A percentile compares a stretch with the other conserved stretches of the same genome.
Evolutionary conservation across 2,888 invertebrate species (phyloP).

Genomic region (Teleogryllus oceanicus): DNA sequence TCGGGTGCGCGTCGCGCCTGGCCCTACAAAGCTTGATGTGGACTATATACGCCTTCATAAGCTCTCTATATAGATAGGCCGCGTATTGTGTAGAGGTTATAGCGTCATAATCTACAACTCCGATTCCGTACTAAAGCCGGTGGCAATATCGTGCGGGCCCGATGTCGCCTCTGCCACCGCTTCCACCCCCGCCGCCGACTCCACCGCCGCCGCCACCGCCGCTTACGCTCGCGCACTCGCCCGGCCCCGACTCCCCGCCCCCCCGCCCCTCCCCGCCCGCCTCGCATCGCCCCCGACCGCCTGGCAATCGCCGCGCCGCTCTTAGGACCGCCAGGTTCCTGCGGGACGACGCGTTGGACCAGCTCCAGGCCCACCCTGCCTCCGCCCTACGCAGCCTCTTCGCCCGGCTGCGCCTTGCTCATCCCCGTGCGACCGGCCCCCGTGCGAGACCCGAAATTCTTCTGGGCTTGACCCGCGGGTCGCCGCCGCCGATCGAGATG

Average conservation of each 20-base stretch:
- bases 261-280: neutral
- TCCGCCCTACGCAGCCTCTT: too few species aligned
- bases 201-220: neutral
- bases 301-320: neutral
- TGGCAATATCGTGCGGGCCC: neutral
- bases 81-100: conserved; percentile 18
- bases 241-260: neutral
- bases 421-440: too few species aligned
- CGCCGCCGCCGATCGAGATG: too few species aligned
- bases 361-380: too few species aligned
- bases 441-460: too few species aligned
- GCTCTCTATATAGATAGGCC: conserved; percentile 18
- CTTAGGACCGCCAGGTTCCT: neutral
- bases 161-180: neutral
- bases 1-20: neutral
- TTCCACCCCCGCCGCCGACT: neutral
- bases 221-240: neutral
- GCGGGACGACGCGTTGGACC: too few species aligned
- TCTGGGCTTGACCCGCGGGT: too few species aligned
- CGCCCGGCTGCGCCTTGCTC: too few species aligned
- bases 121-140: conserved; percentile 3
- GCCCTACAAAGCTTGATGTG: conserved; percentile 11
- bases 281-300: neutral
- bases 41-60: neutral
- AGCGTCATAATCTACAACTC: conserved; percentile 11